These are phyloP conservation scores for Batillaria attramentaria DNA, from an alignment of 1,140 invertebrate species.

Conservation along the genomic window DNA sequence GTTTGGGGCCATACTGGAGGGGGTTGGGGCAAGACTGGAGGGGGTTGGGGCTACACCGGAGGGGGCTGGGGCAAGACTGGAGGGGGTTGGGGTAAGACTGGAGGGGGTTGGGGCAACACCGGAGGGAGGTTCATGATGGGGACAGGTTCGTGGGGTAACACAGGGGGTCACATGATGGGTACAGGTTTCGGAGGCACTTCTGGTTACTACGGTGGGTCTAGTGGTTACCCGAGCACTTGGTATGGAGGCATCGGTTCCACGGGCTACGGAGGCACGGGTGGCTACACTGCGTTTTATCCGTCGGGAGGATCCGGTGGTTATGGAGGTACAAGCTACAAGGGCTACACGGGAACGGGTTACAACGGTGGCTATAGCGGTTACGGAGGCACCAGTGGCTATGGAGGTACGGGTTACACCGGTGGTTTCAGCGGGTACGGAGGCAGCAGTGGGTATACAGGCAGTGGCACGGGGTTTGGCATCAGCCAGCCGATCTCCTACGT, in stretches of 20 bases:
- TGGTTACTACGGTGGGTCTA: too few species aligned
- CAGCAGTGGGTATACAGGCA: background rate
- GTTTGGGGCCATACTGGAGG: too few species aligned
- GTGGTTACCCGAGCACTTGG: too few species aligned
- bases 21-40: background rate
- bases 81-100: background rate
- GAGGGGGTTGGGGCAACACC: background rate
- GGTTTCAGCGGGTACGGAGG: background rate
- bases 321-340: background rate
- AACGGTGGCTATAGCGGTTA: background rate
- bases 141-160: background rate
- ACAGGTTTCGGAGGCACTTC: background rate
- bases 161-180: background rate
- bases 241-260: background rate
- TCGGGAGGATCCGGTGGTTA: too few species aligned
- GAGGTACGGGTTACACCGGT: too few species aligned
- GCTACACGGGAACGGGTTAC: background rate
- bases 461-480: background rate
- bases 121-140: background rate
- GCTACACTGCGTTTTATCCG: too few species aligned
- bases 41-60: background rate
- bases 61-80: background rate
- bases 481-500: background rate
- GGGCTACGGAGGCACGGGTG: background rate
- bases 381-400: background rate